Percentiles rank a stretch among this genome's conserved stretches.
Evolutionary conservation across 2,888 invertebrate species (phyloP).

Genomic region (Metallyticus violacea): DNA sequence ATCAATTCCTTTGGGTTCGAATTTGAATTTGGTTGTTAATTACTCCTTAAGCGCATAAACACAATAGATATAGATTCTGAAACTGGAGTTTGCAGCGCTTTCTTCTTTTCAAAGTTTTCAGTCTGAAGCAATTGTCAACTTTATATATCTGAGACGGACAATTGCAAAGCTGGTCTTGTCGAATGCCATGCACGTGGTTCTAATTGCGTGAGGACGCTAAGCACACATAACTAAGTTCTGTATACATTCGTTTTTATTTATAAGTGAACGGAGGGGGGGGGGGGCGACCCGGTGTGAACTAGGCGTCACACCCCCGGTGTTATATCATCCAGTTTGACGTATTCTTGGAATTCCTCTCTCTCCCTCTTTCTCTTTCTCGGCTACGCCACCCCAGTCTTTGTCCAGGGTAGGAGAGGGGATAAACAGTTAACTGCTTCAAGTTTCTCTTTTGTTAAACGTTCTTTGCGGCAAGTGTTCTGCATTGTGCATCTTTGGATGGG

Average conservation of each 20-base stretch:
- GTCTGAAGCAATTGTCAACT: no score
- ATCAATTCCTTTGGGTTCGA: no score
- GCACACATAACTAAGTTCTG: not conserved
- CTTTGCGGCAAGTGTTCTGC: not conserved
- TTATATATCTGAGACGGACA: no score
- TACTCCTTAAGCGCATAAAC: no score
- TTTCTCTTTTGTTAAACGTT: not conserved
- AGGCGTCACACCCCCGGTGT: not conserved
- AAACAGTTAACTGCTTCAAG: not conserved
- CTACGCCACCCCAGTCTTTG: not conserved
- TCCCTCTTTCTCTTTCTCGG: not conserved
- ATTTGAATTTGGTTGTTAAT: no score
- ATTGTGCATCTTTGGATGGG: not conserved
- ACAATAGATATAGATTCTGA: no score
- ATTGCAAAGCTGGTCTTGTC: no score
- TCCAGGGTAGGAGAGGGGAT: not conserved
- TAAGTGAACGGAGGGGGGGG: no score
- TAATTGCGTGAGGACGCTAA: no score
- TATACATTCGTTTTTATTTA: not conserved
- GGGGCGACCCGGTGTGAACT: not conserved
- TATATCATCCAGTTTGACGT: constrained; percentile 13
- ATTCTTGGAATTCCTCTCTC: constrained; percentile 10
- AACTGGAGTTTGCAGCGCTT: no score
- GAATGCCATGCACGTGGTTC: no score
- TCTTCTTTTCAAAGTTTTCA: no score